Base-by-base conservation (phyloP, 2,888 invertebrate species). In the Achlya flavicornis region DNA sequence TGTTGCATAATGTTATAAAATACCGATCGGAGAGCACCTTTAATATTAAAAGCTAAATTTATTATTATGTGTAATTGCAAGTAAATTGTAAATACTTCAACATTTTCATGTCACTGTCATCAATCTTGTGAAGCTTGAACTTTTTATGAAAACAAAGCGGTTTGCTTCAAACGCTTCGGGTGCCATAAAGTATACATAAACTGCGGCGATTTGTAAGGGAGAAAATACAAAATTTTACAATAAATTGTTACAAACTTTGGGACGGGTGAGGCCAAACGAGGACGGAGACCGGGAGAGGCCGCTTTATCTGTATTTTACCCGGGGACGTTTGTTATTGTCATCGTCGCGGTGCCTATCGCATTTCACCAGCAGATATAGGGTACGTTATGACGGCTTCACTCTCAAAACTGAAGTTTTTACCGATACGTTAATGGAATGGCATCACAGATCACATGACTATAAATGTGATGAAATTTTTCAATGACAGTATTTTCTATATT, bases 251-350 rank as follows among this genome's bases (percentile, higher is more conserved):
- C 12, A 60, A 60, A 60, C 60, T 60, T 60, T 19, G 12, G n/a
- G 35, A 16, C 58, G 58, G n/a, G n/a, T 16, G 60, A 60, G 43
- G 41, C 60, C 60, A 19, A 41, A 19, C 19, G 41, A 41, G 16
- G 58, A n/a, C 14, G 59, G 59, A 41, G 59, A 38, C 58, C 35
- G 58, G 59, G 60, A 8, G 60, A 38, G 62, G 57, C 60, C 48
- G 65, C 65, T 64, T 71, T 74, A 72, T 72, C 67, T 65, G 59
- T 63, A 68, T 64, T 67, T 59, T 63, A 69, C 58, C 35, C 16
- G 57, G 63, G 64, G 64, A 69, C 68, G 62, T 66, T 72, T 69
- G 65, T 74, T 72, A 68, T 71, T 65, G 61, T 58, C 58, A 48
- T 38, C 26, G 33, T n/a, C n/a, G 53, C 53, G 19, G 53, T 58